phyloP scores from a whole-genome alignment of 2,888 invertebrate species.

The Busseola fusca region DNA sequence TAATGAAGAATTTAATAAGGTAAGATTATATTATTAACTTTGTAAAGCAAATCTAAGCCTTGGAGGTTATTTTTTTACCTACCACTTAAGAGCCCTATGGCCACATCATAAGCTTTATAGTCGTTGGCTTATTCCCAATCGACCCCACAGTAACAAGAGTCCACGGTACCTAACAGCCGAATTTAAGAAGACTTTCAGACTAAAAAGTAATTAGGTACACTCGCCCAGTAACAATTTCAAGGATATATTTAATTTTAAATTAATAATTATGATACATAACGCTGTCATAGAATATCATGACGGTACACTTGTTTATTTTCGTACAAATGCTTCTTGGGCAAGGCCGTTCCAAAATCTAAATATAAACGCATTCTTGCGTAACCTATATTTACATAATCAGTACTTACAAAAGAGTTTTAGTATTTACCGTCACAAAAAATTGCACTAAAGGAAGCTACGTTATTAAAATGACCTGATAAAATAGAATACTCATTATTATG shows the following conservation, averaged over 20 bases:
- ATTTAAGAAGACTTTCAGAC: not conserved
- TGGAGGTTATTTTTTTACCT: not conserved
- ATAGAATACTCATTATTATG: no score
- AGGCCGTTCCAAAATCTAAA: conserved; percentile 60
- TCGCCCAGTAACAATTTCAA: not conserved
- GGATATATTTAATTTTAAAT: not conserved
- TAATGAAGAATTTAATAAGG: not conserved
- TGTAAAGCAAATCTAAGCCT: not conserved
- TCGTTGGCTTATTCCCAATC: not conserved
- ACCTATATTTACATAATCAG: conserved; percentile 20
- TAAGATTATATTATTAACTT: not conserved
- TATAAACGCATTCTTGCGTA: conserved; percentile 43
- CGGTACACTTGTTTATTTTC: conserved; percentile 60
- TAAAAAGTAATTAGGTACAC: no score
- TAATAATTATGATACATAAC: not conserved
- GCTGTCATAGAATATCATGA: conserved; percentile 20
- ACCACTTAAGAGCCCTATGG: not conserved
- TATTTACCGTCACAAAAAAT: conserved; percentile 8
- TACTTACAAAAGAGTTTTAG: conserved; percentile 5
- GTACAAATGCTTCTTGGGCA: conserved; percentile 62
- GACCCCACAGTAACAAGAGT: not conserved
- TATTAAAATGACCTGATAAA: not conserved
- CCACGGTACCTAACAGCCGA: not conserved
- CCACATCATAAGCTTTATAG: not conserved
- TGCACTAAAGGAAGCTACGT: not conserved